Conservation (phyloP, 2,113 vertebrate genomes). For the Hydropotes inermis region DNA sequence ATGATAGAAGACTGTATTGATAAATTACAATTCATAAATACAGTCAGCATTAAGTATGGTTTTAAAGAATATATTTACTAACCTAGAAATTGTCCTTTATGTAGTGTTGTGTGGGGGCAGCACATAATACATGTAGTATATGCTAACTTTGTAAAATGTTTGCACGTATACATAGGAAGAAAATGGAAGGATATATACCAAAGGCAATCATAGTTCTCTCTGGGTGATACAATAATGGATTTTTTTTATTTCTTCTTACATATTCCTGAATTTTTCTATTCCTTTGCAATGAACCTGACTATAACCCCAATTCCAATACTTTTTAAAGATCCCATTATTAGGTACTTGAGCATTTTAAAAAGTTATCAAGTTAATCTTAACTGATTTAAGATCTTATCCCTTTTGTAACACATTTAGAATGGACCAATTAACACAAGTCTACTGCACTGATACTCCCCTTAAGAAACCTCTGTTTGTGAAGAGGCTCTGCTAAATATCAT, state of each 20-base stretch:
- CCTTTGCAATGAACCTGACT: not conserved
- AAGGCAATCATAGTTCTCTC: not conserved
- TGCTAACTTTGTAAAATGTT: not conserved
- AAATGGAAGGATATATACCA: not conserved
- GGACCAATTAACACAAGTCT: not conserved
- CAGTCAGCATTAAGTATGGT: not conserved
- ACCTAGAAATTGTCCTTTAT: not conserved
- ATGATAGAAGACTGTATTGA: not conserved
- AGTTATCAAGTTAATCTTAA: not conserved
- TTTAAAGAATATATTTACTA: conserved; percentile 11
- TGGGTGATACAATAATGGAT: not conserved
- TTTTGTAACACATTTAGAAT: not conserved
- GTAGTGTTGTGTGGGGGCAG: not conserved
- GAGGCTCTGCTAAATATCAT: not conserved
- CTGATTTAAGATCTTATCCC: not conserved
- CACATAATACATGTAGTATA: not conserved
- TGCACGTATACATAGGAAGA: no score
- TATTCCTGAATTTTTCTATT: conserved; percentile 12
- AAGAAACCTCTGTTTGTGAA: not conserved
- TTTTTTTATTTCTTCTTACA: not conserved
- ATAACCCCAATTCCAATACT: not conserved
- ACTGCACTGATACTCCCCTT: not conserved
- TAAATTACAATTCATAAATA: not conserved
- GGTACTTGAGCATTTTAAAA: not conserved
- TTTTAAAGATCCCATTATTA: not conserved